Percentiles rank a stretch among this genome's conserved stretches.
Evolutionary conservation across 1,140 invertebrate species (phyloP).

Genomic region (Lysiphlebus fabarum): DNA sequence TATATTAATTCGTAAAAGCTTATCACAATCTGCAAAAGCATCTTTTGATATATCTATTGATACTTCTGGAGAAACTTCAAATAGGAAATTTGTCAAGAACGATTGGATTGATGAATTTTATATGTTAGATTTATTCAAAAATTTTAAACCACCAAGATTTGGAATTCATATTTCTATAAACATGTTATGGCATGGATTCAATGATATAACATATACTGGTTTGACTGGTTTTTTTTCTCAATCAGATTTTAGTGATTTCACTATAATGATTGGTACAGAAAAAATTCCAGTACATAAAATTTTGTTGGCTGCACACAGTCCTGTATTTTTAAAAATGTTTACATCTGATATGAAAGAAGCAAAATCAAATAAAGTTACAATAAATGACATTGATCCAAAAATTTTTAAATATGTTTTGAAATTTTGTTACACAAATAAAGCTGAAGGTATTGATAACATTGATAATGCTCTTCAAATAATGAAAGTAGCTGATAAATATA

Average conservation of each 20-base stretch:
- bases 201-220: too few relatives aligned
- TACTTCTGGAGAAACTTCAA: too few relatives aligned
- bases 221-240: constrained; percentile 14
- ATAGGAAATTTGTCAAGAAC: too few relatives aligned
- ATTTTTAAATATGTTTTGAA: constrained; percentile 90
- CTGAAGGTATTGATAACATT: constrained; percentile 53
- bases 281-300: constrained; percentile 19
- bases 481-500: constrained; percentile 97
- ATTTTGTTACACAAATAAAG: too few relatives aligned
- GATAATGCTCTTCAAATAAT: constrained; percentile 97
- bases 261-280: neutral
- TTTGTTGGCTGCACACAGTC: constrained; percentile 78
- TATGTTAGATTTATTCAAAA: too few relatives aligned
- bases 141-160: too few relatives aligned
- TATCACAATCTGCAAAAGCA: too few relatives aligned
- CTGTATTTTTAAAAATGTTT: constrained; percentile 98
- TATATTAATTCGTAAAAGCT: too few relatives aligned
- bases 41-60: too few relatives aligned
- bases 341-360: constrained; percentile 98
- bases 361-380: constrained; percentile 93
- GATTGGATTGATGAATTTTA: too few relatives aligned
- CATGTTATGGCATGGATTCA: too few relatives aligned
- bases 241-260: neutral
- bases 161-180: too few relatives aligned
- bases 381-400: constrained; percentile 94